A percentile compares a stretch with the other conserved stretches of the same genome.
phyloP scores from a whole-genome alignment of 2,888 invertebrate species.

The Ctenicera cuprea region DNA sequence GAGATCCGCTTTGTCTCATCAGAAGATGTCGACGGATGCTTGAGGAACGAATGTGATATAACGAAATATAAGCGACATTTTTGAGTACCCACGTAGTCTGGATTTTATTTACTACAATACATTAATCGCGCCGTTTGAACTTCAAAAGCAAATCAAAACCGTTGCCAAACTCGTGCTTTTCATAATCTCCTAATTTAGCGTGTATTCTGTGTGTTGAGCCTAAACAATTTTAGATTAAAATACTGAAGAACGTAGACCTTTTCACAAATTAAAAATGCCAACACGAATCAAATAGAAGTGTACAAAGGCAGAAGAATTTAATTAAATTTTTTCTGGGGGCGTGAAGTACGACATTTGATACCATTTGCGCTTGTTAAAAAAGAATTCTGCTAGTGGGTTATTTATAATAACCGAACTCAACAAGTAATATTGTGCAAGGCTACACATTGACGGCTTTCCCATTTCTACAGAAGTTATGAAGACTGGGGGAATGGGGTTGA shows the following conservation, averaged over 20 bases:
- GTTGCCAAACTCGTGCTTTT: neutral
- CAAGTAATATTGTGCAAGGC: conserved; percentile 42
- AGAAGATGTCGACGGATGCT: conserved; percentile 6
- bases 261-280: conserved; percentile 59
- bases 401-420: conserved; percentile 37
- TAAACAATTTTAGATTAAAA: conserved; percentile 47
- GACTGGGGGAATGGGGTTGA: conserved; percentile 51
- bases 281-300: conserved; percentile 56
- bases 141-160: conserved; percentile 17
- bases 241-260: conserved; percentile 47
- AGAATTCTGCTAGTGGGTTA: neutral
- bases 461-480: conserved; percentile 46
- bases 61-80: conserved; percentile 6
- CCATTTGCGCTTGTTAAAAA: conserved; percentile 39
- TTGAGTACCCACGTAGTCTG: conserved; percentile 1
- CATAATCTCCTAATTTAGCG: conserved; percentile 37
- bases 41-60: conserved; percentile 2
- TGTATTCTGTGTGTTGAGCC: conserved; percentile 11
- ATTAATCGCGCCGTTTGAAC: conserved; percentile 10
- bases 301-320: conserved; percentile 55
- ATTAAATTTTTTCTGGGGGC: conserved; percentile 54
- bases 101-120: conserved; percentile 20
- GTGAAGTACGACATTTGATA: conserved; percentile 48
- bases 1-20: conserved; percentile 32
- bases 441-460: conserved; percentile 22